phyloP scores from a whole-genome alignment of 2,797 vertebrate genomes.

The Garrulus glandarius region DNA sequence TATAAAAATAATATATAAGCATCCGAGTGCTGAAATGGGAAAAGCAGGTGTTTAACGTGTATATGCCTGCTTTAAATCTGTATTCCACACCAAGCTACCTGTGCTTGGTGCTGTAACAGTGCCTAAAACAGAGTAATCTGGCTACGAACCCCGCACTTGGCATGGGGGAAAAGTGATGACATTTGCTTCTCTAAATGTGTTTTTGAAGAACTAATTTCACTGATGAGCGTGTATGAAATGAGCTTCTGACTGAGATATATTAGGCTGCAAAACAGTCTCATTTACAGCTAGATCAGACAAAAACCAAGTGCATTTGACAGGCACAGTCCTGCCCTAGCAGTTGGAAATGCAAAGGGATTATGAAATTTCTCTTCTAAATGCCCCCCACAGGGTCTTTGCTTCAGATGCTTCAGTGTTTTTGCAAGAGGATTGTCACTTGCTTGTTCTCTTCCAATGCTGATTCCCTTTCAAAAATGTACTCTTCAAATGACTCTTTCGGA shows the following conservation, averaged over 20 bases:
- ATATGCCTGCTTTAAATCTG: background rate
- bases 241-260: constrained; percentile 36
- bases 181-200: constrained; percentile 39
- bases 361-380: background rate
- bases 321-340: background rate
- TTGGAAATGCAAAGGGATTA: background rate
- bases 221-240: constrained; percentile 48
- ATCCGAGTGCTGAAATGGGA: background rate
- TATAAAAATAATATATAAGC: background rate
- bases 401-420: background rate
- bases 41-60: background rate
- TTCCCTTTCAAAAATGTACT: background rate
- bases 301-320: background rate
- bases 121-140: background rate
- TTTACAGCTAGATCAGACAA: constrained; percentile 29
- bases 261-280: constrained; percentile 19
- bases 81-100: background rate
- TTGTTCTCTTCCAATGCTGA: background rate
- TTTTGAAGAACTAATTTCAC: constrained; percentile 52
- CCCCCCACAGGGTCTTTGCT: background rate
- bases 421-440: background rate
- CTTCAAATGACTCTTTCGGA: background rate
- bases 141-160: background rate
- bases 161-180: background rate
- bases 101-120: background rate